These are phyloP conservation scores for Balanococcus diminutus DNA, from an alignment of 2,888 invertebrate genomes.

Conservation along the genomic window DNA sequence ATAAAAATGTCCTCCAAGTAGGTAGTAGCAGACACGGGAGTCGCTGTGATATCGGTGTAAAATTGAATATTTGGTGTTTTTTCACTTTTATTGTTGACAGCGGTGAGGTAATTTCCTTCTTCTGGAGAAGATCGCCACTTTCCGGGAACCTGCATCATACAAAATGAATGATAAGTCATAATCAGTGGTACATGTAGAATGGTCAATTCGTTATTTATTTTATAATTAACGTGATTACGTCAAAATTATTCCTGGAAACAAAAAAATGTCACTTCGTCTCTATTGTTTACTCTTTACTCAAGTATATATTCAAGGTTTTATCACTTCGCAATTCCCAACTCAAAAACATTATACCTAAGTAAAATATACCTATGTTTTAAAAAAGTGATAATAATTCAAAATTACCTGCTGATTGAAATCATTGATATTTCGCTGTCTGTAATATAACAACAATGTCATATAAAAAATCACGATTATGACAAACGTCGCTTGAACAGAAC, in stretches of 20 bases:
- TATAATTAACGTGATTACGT: too few relatives aligned
- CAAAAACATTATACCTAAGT: too few relatives aligned
- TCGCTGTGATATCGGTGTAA: conserved; percentile 46
- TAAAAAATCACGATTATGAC: conserved; percentile 49
- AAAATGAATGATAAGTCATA: too few relatives aligned
- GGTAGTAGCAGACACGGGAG: conserved; percentile 37
- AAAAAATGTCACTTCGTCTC: too few relatives aligned
- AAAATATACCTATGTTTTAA: not conserved
- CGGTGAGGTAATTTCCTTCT: not conserved
- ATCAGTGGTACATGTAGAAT: too few relatives aligned
- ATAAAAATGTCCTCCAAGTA: conserved; percentile 85
- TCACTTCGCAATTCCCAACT: too few relatives aligned
- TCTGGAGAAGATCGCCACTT: conserved; percentile 42
- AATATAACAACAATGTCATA: conserved; percentile 44
- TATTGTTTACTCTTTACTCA: too few relatives aligned
- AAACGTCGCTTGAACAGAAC: conserved; percentile 49
- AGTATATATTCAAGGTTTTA: too few relatives aligned
- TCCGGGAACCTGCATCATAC: not conserved
- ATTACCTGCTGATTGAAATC: conserved; percentile 42
- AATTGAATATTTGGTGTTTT: conserved; percentile 9
- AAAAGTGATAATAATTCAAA: not conserved
- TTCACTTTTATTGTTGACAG: conserved; percentile 34
- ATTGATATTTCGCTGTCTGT: conserved; percentile 34
- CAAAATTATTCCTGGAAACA: too few relatives aligned
- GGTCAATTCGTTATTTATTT: too few relatives aligned